Conservation (phyloP, 2,888 invertebrate species). For the Druceiella hillmani region DNA sequence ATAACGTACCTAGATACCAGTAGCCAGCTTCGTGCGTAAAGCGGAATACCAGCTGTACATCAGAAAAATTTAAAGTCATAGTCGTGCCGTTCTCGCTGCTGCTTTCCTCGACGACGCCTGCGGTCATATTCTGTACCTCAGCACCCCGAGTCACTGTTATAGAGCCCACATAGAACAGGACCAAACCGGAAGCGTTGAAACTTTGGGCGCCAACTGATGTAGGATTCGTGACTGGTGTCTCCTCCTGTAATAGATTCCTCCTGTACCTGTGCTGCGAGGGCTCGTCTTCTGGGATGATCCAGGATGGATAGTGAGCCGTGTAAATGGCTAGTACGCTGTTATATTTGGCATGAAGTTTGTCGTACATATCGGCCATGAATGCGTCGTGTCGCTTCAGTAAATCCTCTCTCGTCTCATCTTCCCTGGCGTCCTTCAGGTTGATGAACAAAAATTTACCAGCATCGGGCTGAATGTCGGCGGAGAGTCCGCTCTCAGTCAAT, state of each 20-base stretch:
- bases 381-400: constrained; percentile 57
- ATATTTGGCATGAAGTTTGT: constrained; percentile 40
- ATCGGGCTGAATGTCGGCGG: constrained; percentile 35
- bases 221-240: constrained; percentile 31
- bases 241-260: not conserved
- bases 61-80: too few relatives aligned
- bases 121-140: too few relatives aligned
- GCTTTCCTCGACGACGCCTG: too few relatives aligned
- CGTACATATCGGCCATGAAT: constrained; percentile 50
- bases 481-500: constrained; percentile 37
- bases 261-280: not conserved
- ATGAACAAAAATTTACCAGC: constrained; percentile 49
- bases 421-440: constrained; percentile 52
- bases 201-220: constrained; percentile 33
- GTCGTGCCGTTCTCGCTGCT: too few relatives aligned
- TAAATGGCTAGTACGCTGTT: constrained; percentile 51
- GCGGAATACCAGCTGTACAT: too few relatives aligned
- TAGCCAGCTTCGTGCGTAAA: too few relatives aligned
- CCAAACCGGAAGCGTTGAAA: too few relatives aligned
- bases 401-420: constrained; percentile 48
- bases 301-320: constrained; percentile 53
- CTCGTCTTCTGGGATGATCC: constrained; percentile 30
- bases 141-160: too few relatives aligned
- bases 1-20: too few relatives aligned
- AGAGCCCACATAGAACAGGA: too few relatives aligned